Evolutionary conservation across 2,797 vertebrate species (phyloP), one percentile per base, ranked within the genome.

Genomic region (Etheostoma perlongum): DNA sequence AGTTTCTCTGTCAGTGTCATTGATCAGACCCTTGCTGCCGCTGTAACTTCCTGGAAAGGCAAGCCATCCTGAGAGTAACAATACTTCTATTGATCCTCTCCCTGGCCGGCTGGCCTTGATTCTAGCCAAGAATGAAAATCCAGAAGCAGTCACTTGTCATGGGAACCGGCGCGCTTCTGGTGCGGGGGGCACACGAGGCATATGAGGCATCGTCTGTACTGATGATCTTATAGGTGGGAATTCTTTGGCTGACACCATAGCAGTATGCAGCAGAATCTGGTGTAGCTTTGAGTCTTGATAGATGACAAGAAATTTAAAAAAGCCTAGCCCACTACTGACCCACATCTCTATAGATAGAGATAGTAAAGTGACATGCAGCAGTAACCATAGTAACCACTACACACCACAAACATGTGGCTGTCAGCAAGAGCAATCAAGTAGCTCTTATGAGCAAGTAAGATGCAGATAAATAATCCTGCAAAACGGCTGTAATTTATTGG

Each of bases 1-100:
- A 78, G 74, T 79, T 67, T 79, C 80, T 88, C 72, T 79, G 88
- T 88, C 87, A 79, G 86, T 83, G 87, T 92, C 91, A 93, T 91
- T 93, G 92, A 93, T 91, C 90, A 90, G 85, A 85, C 64, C 81
- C 81, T 79, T 61, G 77, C 84, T 80, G 87, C 74, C 77, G 90
- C 88, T 83, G 58, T 74, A 76, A 85, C 92, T 92, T 92, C 92
- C 92, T 93, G 92, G 86, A 91, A 91, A 88, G 88, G 80, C 89
- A 66, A 84, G 89, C 87, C 84, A 84, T 85, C 89, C 83, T 70
- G 70, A 65, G 72, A 87, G 88, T 85, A 91, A 93, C 91, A 93
- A 89, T 89, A 82, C 87, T 53, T 69, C 90, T 91, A 92, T 93
- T 93, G 91, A 93, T 92, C 91, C 80, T 84, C 88, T 79, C 72